Conservation (phyloP, 2,113 vertebrate genomes). For the Sylvia atricapilla region DNA sequence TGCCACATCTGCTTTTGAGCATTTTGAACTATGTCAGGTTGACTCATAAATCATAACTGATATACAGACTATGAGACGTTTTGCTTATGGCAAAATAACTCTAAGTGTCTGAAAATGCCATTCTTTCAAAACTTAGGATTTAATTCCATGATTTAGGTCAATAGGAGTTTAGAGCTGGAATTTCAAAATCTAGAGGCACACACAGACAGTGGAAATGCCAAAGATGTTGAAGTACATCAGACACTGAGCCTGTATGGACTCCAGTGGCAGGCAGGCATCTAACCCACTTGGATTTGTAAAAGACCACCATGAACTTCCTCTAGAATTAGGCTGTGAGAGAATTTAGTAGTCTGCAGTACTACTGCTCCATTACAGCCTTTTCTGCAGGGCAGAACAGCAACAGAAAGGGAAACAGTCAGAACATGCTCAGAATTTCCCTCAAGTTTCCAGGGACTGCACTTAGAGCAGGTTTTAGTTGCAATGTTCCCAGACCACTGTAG, state of each 20-base stretch:
- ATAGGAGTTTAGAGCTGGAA: neutral
- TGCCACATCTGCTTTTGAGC: neutral
- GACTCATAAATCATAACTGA: neutral
- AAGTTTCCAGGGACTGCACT: neutral
- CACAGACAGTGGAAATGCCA: neutral
- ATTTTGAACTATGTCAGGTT: neutral
- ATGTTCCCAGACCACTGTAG: neutral
- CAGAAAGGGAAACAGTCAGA: neutral
- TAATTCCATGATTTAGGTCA: neutral
- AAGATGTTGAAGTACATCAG: neutral
- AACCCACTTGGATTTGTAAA: neutral
- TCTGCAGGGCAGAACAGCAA: neutral
- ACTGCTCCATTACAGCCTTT: neutral
- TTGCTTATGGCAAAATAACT: neutral
- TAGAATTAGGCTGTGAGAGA: neutral
- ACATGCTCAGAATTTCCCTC: neutral
- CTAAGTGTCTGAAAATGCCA: neutral
- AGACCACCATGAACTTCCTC: neutral
- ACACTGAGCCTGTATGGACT: fast-evolving
- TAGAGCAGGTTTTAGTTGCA: neutral
- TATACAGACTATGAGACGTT: neutral
- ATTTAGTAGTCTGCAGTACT: neutral
- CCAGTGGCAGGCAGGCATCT: neutral
- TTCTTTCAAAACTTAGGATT: neutral
- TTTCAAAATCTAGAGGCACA: neutral